Evolutionary conservation across 2,888 invertebrate species (phyloP).

Genomic region (Alcis repandata): DNA sequence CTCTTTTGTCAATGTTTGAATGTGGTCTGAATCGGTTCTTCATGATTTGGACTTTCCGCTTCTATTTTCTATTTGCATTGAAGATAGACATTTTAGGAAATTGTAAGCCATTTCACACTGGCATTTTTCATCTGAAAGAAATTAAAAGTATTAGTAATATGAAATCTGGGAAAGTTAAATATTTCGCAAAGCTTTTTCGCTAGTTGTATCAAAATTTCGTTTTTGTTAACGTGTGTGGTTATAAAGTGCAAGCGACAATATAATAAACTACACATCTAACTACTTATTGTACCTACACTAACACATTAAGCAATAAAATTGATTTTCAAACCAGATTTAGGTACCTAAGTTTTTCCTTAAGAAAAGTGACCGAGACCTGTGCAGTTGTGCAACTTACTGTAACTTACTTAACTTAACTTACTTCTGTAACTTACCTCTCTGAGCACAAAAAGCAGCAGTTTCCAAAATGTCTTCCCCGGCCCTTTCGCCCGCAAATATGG

Average conservation of each 20-base stretch:
- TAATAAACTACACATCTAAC: neutral
- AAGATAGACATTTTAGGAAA: slow-evolving; percentile 84
- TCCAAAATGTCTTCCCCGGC: slow-evolving; percentile 61
- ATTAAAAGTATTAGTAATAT: slow-evolving; percentile 15
- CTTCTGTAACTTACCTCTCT: slow-evolving; percentile 60
- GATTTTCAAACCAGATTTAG: neutral
- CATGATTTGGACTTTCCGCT: slow-evolving; percentile 42
- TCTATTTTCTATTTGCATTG: slow-evolving; percentile 68
- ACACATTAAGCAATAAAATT: neutral
- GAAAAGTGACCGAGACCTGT: too few relatives aligned
- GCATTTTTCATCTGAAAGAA: slow-evolving; percentile 76
- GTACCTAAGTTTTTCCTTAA: too few relatives aligned
- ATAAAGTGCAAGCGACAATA: neutral
- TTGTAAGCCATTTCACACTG: slow-evolving; percentile 83
- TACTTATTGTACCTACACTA: too few relatives aligned
- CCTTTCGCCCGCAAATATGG: slow-evolving; percentile 63
- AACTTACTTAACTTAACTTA: too few relatives aligned
- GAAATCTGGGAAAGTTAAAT: neutral
- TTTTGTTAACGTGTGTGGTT: too few relatives aligned
- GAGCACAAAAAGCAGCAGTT: slow-evolving; percentile 65
- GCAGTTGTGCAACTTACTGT: too few relatives aligned
- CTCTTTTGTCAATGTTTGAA: neutral
- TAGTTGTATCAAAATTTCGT: too few relatives aligned
- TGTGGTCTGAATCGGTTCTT: neutral
- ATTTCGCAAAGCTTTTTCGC: too few relatives aligned